These are phyloP conservation scores for Limnephilus rhombicus DNA, from an alignment of 2,888 invertebrate genomes.

Conservation along the genomic window DNA sequence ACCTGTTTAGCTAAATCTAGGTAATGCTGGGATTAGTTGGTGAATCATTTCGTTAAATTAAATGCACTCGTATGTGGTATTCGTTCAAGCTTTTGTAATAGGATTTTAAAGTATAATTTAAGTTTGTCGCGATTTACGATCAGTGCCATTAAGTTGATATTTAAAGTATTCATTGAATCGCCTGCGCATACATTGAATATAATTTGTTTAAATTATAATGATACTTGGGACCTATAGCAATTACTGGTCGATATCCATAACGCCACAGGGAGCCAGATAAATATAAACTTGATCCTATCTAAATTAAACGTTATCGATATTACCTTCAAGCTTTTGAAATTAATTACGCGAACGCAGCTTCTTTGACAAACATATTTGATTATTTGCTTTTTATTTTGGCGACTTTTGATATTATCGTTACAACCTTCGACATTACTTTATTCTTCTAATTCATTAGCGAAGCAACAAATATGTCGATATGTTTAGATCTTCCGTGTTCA, in stretches of 20 bases:
- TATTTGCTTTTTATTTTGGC: neutral
- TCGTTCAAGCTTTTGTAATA: neutral
- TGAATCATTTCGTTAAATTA: neutral
- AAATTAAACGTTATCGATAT: neutral
- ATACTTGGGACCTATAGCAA: conserved; percentile 28
- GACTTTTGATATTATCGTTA: neutral
- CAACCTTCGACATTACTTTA: neutral
- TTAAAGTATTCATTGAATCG: conserved; percentile 1
- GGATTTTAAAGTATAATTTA: neutral
- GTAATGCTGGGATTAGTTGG: too few species aligned
- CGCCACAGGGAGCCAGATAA: neutral
- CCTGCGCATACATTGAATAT: conserved; percentile 22
- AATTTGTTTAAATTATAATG: conserved; percentile 36
- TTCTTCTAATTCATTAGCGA: neutral
- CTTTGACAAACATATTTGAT: neutral
- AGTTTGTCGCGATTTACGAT: neutral
- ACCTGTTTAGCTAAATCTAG: too few species aligned
- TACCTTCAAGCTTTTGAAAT: neutral
- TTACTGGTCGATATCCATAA: neutral
- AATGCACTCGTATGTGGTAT: neutral
- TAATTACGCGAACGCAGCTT: neutral
- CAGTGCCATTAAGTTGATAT: neutral
- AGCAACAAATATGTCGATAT: neutral
- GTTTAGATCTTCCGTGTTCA: neutral
- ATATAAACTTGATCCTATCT: neutral